Evolutionary conservation across 1,140 invertebrate species (phyloP).

Genomic region (Frieseomelitta varia): DNA sequence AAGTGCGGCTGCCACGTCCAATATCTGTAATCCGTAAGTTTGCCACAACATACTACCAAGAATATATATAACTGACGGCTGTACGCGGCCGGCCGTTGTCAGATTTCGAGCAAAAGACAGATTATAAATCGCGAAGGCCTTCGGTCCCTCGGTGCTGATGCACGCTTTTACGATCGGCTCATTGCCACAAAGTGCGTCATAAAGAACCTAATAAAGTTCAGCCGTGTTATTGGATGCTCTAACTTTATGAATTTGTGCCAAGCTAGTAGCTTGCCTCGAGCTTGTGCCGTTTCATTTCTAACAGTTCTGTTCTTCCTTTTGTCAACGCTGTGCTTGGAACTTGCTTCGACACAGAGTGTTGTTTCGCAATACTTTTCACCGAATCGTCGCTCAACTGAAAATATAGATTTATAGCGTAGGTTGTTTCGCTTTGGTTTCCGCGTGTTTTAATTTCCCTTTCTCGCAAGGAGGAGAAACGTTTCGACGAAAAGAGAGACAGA

Average conservation of each 20-base stretch:
- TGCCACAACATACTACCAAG: background rate
- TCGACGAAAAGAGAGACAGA: background rate
- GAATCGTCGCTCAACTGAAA: background rate
- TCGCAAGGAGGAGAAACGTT: too few relatives aligned
- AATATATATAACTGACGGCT: background rate
- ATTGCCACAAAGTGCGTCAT: slow-evolving; percentile 61
- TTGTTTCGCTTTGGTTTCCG: too few relatives aligned
- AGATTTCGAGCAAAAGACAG: slow-evolving; percentile 34
- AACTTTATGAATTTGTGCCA: slow-evolving; percentile 35
- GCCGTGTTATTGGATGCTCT: slow-evolving; percentile 19
- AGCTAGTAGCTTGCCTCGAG: background rate
- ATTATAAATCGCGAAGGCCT: slow-evolving; percentile 49
- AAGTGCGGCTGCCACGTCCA: background rate
- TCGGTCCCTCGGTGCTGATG: slow-evolving; percentile 47
- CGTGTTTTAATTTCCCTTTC: too few relatives aligned
- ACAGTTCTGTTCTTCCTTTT: background rate
- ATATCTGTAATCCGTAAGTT: background rate
- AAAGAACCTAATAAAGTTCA: slow-evolving; percentile 38
- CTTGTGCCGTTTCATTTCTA: slow-evolving; percentile 12
- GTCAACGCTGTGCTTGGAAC: background rate
- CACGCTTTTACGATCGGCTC: slow-evolving; percentile 59
- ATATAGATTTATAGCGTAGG: too few relatives aligned
- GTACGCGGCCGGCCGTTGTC: background rate
- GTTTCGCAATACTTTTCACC: background rate
- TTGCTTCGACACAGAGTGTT: background rate